phyloP scores from a whole-genome alignment of 2,113 vertebrate genomes.

The Vulpes vulpes region DNA sequence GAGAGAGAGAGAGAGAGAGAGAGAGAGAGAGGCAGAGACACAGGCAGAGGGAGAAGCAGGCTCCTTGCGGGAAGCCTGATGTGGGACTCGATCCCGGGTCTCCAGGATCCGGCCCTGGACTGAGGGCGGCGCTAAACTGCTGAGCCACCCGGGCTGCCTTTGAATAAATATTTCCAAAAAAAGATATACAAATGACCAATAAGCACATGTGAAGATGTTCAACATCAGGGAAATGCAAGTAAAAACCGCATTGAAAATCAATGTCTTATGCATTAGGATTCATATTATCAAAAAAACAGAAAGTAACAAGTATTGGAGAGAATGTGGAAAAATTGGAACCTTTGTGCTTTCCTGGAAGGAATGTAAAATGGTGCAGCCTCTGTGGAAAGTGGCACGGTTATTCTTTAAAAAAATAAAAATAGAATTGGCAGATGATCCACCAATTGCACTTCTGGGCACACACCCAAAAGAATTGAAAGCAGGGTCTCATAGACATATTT shows the following conservation, averaged over 20 bases:
- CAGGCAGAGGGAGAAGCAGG: too few relatives aligned
- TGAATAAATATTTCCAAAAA: neutral
- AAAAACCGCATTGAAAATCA: neutral
- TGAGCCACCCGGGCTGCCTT: neutral
- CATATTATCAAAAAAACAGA: neutral
- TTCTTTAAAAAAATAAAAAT: neutral
- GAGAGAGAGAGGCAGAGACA: too few relatives aligned
- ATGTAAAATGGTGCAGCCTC: neutral
- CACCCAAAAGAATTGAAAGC: neutral
- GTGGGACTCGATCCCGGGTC: too few relatives aligned
- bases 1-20: too few relatives aligned
- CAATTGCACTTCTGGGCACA: neutral
- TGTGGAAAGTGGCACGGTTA: neutral
- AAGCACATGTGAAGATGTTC: neutral
- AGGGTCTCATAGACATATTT: neutral
- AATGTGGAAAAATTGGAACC: neutral
- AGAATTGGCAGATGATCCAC: neutral
- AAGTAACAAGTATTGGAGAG: neutral
- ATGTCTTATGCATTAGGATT: neutral
- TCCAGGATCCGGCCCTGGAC: too few relatives aligned
- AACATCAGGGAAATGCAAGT: neutral
- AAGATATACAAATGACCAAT: neutral
- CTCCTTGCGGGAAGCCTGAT: too few relatives aligned
- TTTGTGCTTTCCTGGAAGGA: neutral
- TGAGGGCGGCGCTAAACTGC: too few relatives aligned